These are phyloP conservation scores for Coelinius sp. DNA, from an alignment of 2,888 invertebrate genomes.

Conservation along the genomic window DNA sequence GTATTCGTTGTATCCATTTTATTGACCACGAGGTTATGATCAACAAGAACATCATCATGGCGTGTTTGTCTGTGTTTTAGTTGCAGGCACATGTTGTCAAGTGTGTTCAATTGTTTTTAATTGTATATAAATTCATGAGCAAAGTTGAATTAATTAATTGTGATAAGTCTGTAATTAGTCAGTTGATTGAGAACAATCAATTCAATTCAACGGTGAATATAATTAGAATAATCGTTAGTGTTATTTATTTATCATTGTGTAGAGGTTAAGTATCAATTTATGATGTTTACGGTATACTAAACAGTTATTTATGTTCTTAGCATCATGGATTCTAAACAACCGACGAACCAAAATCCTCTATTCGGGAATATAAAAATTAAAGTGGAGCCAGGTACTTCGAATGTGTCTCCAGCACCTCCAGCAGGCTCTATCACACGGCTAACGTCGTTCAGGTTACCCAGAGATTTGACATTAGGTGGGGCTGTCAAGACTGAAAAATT, in stretches of 20 bases:
- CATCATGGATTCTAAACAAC: conserved; percentile 49
- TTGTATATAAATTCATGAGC: neutral
- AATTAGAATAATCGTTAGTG: neutral
- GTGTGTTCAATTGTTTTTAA: neutral
- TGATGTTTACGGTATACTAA: neutral
- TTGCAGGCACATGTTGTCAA: neutral
- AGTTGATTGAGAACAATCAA: neutral
- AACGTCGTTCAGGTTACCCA: conserved; percentile 64
- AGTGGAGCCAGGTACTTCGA: conserved; percentile 55
- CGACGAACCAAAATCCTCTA: conserved; percentile 34
- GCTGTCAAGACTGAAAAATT: conserved; percentile 61
- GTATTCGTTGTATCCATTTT: neutral
- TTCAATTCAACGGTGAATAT: neutral
- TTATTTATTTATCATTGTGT: neutral
- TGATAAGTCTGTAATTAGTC: neutral
- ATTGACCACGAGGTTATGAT: neutral
- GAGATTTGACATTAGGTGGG: conserved; percentile 68
- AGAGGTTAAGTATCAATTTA: neutral
- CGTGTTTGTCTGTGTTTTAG: too few species aligned
- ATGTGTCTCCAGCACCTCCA: conserved; percentile 42
- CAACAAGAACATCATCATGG: too few species aligned
- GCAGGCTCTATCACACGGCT: conserved; percentile 54
- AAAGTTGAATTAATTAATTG: neutral
- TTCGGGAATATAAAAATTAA: conserved; percentile 52
- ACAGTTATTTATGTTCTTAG: neutral